Percentiles rank a stretch among this genome's conserved stretches.
Conservation (phyloP, 2,113 vertebrate species). For the Paramormyrops kingsleyae region DNA sequence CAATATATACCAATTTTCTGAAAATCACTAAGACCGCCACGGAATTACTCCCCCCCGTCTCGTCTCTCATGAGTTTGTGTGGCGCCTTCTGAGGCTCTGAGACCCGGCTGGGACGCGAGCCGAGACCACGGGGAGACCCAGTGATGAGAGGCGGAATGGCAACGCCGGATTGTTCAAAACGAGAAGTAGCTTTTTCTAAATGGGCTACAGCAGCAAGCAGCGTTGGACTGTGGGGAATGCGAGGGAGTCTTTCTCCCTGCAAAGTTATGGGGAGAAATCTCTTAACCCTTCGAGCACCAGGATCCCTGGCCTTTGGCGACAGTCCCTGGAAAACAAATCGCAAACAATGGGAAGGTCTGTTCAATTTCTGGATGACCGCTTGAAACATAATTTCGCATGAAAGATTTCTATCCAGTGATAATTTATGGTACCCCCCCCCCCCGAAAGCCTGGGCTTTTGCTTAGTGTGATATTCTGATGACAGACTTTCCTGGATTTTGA, state of each 20-base stretch:
- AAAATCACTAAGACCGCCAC: neutral
- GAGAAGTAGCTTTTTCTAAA: neutral
- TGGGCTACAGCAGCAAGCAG: conserved; percentile 5
- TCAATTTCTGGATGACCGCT: conserved; percentile 1
- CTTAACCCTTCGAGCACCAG: neutral
- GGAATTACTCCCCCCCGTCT: neutral
- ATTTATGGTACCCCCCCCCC: neutral
- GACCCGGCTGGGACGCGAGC: neutral
- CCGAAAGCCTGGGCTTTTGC: neutral
- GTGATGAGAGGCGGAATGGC: neutral
- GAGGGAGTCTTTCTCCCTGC: neutral
- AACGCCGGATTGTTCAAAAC: neutral
- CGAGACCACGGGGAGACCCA: neutral
- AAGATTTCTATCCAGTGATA: neutral
- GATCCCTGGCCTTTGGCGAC: neutral
- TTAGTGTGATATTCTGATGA: neutral
- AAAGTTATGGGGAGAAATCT: neutral
- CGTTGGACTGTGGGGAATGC: neutral
- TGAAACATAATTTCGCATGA: neutral
- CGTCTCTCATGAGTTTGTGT: neutral
- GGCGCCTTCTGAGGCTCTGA: neutral
- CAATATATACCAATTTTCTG: neutral
- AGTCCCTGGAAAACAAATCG: neutral
- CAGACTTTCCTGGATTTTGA: neutral
- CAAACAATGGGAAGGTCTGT: neutral